Base-by-base conservation (phyloP, 2,797 vertebrate species). In the Chromobotia macracanthus region DNA sequence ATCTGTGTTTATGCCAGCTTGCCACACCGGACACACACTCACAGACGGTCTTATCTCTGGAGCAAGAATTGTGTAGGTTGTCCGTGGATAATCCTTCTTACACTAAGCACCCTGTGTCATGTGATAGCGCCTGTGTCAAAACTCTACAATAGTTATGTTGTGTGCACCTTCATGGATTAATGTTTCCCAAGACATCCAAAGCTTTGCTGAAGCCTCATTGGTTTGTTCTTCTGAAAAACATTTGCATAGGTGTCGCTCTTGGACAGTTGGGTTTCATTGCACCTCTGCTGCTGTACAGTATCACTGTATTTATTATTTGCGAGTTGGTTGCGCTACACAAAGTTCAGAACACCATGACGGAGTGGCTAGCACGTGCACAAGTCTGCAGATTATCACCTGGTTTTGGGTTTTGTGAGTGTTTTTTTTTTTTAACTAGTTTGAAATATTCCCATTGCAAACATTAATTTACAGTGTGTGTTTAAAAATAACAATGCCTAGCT, bases 41-140 rank as follows among this genome's bases (percentile, higher is more conserved):
- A 19, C 50, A 31, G 53, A 21, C 46, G 2, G 44, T 69, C 72
- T 78, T 61, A 75, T 25, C 73, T 75, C 58, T 81, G 56, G 81
- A 82, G 28, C 48, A 80, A 50, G 60, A 82, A 46, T 84, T 77
- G 78, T 82, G 83, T 84, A 80, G 82, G 83, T 80, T 82, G 72
- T 58, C 69, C 41, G 16, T 15, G 70, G 77, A 82, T 89, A 89
- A 91, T 89, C 89, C 72, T 61, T 82, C 80, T 84, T 70, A 89
- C 85, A 85, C 87, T 90, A 90, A 89, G 83, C 69, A 12, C 55
- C 35, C 58, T 10, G 73, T 61, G 85, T 88, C 88, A 88, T 77
- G 75, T 90, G 88, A 90, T 18, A 13, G 73, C 50, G 12, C 56
- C 70, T 78, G 13, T 70, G 41, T 44, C 41, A 21, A 76, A 80